phyloP scores from a whole-genome alignment of 2,797 vertebrate genomes.

The Acanthurus tractus region DNA sequence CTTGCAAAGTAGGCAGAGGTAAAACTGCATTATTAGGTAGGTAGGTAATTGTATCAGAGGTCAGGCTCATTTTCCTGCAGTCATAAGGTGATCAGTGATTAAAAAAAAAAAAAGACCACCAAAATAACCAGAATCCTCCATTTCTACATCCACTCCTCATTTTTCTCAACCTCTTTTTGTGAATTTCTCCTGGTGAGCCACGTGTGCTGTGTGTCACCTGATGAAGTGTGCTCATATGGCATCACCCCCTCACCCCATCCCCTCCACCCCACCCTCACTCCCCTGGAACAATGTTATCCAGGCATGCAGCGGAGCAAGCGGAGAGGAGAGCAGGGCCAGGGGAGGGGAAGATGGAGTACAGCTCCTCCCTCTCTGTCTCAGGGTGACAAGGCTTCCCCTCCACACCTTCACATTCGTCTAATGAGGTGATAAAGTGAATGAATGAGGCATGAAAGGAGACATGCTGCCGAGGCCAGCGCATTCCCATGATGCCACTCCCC shows the following conservation, averaged over 20 bases:
- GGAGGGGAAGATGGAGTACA: slow-evolving; percentile 73
- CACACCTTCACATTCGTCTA: slow-evolving; percentile 81
- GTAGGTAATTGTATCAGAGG: not conserved
- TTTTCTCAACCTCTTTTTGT: slow-evolving; percentile 5
- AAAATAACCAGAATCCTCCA: slow-evolving; percentile 10
- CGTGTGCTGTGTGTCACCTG: slow-evolving; percentile 51
- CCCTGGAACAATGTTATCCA: slow-evolving; percentile 47
- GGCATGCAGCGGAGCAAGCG: slow-evolving; percentile 36
- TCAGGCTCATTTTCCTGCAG: not conserved
- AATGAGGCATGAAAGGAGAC: slow-evolving; percentile 84
- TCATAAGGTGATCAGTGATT: not conserved
- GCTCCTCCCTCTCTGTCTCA: slow-evolving; percentile 76
- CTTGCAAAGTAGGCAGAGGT: not conserved
- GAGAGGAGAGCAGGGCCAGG: slow-evolving; percentile 48
- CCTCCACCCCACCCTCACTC: not conserved
- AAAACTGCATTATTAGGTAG: not conserved
- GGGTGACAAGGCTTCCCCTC: slow-evolving; percentile 79
- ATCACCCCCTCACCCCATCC: not conserved
- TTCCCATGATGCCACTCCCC: slow-evolving; percentile 73
- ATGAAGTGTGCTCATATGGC: slow-evolving; percentile 59
- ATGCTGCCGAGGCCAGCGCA: slow-evolving; percentile 74
- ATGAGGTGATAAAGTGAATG: slow-evolving; percentile 87
- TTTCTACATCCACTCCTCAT: slow-evolving; percentile 32
- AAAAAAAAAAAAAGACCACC: not conserved
- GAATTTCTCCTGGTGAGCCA: slow-evolving; percentile 24